Evolutionary conservation across 2,113 vertebrate species (phyloP).

Genomic region (Ardeotis arabs): DNA sequence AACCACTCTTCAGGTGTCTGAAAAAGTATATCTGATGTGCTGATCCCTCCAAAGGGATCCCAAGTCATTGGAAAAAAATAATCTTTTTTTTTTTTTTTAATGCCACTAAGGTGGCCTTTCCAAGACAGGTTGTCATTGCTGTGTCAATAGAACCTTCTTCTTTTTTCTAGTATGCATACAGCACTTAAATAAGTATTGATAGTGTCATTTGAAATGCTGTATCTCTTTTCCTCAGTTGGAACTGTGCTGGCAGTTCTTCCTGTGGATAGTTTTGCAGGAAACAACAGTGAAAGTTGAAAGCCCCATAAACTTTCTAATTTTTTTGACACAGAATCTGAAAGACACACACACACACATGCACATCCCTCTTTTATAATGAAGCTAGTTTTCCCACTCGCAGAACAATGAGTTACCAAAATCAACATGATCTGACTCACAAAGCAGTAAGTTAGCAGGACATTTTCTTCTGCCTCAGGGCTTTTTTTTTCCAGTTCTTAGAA

Average conservation of each 20-base stretch:
- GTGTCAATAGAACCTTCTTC: not conserved
- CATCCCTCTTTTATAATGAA: not conserved
- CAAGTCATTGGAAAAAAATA: not conserved
- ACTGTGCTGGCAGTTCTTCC: not conserved
- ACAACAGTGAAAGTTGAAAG: too few relatives aligned
- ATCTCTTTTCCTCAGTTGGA: not conserved
- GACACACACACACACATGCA: not conserved
- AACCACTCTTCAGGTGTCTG: rapidly evolving
- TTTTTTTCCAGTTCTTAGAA: not conserved
- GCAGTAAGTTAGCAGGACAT: rapidly evolving
- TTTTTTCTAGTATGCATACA: not conserved
- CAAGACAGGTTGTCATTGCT: not conserved
- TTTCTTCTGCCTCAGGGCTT: not conserved
- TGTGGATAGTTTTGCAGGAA: not conserved
- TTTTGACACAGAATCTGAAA: not conserved
- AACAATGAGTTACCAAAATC: not conserved
- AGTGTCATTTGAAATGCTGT: not conserved
- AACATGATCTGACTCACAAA: not conserved
- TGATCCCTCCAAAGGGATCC: not conserved
- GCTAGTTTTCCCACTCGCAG: not conserved
- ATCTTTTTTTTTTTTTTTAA: too few relatives aligned
- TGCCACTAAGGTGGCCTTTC: not conserved
- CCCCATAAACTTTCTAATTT: not conserved
- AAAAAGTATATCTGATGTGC: not conserved
- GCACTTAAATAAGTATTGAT: not conserved